Evolutionary conservation across 2,797 vertebrate genomes (phyloP), one percentile per base, ranked within the genome.

Genomic region (Tenualosa thibaudeaui): DNA sequence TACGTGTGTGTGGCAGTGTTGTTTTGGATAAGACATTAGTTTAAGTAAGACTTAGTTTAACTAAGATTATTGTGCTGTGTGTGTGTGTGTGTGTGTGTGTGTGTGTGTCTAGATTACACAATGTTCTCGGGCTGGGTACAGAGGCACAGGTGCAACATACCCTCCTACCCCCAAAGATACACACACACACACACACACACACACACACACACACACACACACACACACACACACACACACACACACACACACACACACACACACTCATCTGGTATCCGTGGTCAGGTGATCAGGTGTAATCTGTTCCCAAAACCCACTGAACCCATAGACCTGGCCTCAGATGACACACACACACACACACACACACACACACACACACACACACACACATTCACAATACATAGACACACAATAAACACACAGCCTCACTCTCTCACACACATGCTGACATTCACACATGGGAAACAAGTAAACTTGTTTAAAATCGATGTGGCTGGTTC

Each of bases 61-160:
- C 24, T 13, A 1, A 31, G 24, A 31, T 65, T 65, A 65, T 65
- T 65, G 3, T 26, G 24, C 6, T 65, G 83, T 82, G 65, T 56
- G 75, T 83, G 56, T 81, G 78, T 88, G 71, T 81, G 13, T 81
- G 19, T 81, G 31, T 71, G 65, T 71, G 31, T 71, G 65, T 71
- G 65, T 71, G 31, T 71, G 65, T 71, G 31, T 75, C 71, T 50
- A 81, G 24, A 65, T 78, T 7, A 71, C 56, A 83, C 75, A 43
- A 31, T 81, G 81, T 85, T 68, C 51, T 81, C 43, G 65, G 26
- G 83, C 51, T 85, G 13, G 71, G 83, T 54, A 19, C 78, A 82
- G 56, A 24, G 60, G 19, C 85, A 62, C 87, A 88, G 82, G 87
- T 83, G 81, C 81, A 68, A 19, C 43, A 24, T 31, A 17, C 9